These are phyloP conservation scores for Sebastes hubbsi DNA, from an alignment of 2,797 vertebrate species.

Conservation along the genomic window DNA sequence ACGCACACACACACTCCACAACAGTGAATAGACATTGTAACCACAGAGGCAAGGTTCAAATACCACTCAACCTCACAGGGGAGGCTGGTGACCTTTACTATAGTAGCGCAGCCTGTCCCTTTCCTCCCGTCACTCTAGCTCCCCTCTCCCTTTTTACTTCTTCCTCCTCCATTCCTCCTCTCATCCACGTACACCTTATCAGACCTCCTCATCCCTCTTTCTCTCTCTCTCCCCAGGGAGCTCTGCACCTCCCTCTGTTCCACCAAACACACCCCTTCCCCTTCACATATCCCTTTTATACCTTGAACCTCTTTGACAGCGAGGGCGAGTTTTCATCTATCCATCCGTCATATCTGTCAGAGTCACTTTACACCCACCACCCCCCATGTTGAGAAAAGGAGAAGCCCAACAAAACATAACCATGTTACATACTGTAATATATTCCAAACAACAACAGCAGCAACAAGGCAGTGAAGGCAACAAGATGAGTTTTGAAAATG, in stretches of 20 bases:
- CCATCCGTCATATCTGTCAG: constrained; percentile 68
- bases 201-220: constrained; percentile 43
- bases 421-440: not conserved
- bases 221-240: constrained; percentile 56
- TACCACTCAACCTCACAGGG: constrained; percentile 78
- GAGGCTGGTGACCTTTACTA: constrained; percentile 77
- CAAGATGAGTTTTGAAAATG: not conserved
- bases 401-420: constrained; percentile 25
- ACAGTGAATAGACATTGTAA: constrained; percentile 58
- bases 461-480: not conserved
- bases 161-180: constrained; percentile 34
- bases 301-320: constrained; percentile 67
- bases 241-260: constrained; percentile 46
- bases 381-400: constrained; percentile 35
- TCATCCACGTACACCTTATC: constrained; percentile 66
- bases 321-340: constrained; percentile 60
- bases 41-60: constrained; percentile 76
- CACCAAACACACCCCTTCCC: constrained; percentile 40
- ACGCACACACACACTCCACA: constrained; percentile 14
- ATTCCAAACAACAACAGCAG: constrained; percentile 2
- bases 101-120: constrained; percentile 56
- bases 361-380: constrained; percentile 39
- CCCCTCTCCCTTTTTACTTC: constrained; percentile 8
- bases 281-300: constrained; percentile 61
- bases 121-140: constrained; percentile 58